These are phyloP conservation scores for Pimephales promelas DNA, from an alignment of 2,113 vertebrate genomes.

Conservation along the genomic window DNA sequence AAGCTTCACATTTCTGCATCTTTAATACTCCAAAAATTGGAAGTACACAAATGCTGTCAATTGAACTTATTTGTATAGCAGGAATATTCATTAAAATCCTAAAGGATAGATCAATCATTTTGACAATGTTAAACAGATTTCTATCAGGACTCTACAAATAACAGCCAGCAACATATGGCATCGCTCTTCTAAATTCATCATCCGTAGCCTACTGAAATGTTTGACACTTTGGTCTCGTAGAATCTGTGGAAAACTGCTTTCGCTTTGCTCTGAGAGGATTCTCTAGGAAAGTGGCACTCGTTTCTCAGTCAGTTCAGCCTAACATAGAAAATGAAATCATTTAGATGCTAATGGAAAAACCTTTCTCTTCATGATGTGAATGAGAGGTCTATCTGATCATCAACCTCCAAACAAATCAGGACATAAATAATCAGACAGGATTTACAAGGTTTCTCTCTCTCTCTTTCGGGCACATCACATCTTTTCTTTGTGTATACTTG, in stretches of 20 bases:
- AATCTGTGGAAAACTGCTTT: background rate
- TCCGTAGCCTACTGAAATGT: background rate
- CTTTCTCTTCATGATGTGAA: background rate
- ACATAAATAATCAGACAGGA: background rate
- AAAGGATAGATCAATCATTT: slow-evolving; percentile 8
- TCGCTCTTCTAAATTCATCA: slow-evolving; percentile 14
- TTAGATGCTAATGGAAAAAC: slow-evolving; percentile 14
- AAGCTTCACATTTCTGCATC: background rate
- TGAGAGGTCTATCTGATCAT: background rate
- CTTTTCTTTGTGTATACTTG: background rate
- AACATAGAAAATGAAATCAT: background rate
- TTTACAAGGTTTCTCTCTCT: background rate
- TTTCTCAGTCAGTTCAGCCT: background rate
- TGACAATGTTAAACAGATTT: slow-evolving; percentile 7
- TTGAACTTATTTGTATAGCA: background rate
- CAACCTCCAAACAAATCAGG: background rate
- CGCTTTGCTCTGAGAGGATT: background rate
- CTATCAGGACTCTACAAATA: slow-evolving; percentile 15
- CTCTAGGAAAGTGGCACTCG: background rate
- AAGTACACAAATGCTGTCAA: background rate
- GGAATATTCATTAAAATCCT: background rate
- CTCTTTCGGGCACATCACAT: too few relatives aligned
- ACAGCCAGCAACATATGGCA: slow-evolving; percentile 7
- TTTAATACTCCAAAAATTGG: background rate
- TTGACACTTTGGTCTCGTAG: background rate